Evolutionary conservation across 1,140 invertebrate species (phyloP).

Genomic region (Drosophila equinoxialis): DNA sequence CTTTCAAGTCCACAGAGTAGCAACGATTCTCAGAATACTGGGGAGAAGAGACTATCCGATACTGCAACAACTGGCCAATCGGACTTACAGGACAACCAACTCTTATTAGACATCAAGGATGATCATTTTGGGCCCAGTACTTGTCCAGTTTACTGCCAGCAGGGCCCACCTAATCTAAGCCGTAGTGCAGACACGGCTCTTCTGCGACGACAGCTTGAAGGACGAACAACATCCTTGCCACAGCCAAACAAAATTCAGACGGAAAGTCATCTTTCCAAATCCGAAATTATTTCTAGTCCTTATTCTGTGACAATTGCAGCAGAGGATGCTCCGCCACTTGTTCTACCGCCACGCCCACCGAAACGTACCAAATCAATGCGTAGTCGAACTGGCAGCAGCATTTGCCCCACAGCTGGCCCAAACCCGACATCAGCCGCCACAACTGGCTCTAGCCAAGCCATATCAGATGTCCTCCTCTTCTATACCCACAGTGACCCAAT

Average conservation of each 20-base stretch:
- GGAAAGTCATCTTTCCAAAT: constrained; percentile 55
- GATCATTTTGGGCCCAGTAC: constrained; percentile 82
- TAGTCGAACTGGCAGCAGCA: constrained; percentile 25
- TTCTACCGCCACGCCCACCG: constrained; percentile 66
- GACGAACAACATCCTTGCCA: neutral
- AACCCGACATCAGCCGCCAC: neutral
- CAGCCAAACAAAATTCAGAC: constrained; percentile 1
- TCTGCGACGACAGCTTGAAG: constrained; percentile 29
- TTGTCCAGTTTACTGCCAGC: constrained; percentile 61
- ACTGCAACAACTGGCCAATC: constrained; percentile 20
- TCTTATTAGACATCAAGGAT: constrained; percentile 79
- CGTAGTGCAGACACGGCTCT: constrained; percentile 74
- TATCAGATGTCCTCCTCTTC: constrained; percentile 89
- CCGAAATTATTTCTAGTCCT: constrained; percentile 68
- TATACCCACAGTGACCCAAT: constrained; percentile 90
- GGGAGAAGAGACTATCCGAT: constrained; percentile 38
- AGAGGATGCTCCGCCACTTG: constrained; percentile 63
- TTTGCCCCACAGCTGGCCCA: neutral
- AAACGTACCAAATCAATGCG: constrained; percentile 75
- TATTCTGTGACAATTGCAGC: constrained; percentile 54
- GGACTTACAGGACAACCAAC: constrained; percentile 18
- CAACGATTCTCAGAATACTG: constrained; percentile 47
- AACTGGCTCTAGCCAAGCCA: constrained; percentile 76
- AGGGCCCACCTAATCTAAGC: constrained; percentile 45
- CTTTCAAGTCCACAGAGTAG: constrained; percentile 68